Conservation (phyloP, 2,888 invertebrate species). For the Halocaridina rubra region DNA sequence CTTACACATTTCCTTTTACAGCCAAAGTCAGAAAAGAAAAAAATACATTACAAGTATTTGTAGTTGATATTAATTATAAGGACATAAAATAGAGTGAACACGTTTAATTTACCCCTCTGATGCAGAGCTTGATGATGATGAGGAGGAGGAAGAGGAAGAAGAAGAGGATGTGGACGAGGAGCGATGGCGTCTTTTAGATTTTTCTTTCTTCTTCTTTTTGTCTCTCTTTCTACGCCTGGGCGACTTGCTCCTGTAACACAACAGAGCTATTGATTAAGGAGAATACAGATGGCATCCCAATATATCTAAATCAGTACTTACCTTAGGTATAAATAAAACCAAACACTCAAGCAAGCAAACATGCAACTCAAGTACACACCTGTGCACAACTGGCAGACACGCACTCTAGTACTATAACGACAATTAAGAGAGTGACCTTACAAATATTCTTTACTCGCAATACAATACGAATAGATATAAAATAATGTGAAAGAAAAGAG, state of each 20-base stretch:
- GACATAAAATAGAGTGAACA: not conserved
- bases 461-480: not conserved
- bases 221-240: slow-evolving; percentile 59
- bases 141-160: slow-evolving; percentile 48
- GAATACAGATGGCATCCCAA: not conserved
- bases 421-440: slow-evolving; percentile 14
- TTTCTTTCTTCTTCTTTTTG: slow-evolving; percentile 59
- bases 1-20: no score
- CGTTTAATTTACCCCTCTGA: slow-evolving; percentile 32
- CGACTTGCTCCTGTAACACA: slow-evolving; percentile 51
- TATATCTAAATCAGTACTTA: slow-evolving; percentile 32
- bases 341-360: slow-evolving; percentile 34
- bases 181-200: slow-evolving; percentile 51
- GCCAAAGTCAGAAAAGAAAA: no score
- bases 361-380: slow-evolving; percentile 43
- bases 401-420: slow-evolving; percentile 12
- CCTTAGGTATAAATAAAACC: slow-evolving; percentile 26
- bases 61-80: no score
- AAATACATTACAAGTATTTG: no score
- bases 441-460: not conserved
- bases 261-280: not conserved
- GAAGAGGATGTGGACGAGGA: slow-evolving; percentile 58
- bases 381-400: slow-evolving; percentile 34
- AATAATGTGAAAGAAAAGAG: slow-evolving; percentile 36
- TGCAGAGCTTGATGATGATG: slow-evolving; percentile 39